phyloP scores from a whole-genome alignment of 2,113 vertebrate genomes.

The Centropristis striata region DNA sequence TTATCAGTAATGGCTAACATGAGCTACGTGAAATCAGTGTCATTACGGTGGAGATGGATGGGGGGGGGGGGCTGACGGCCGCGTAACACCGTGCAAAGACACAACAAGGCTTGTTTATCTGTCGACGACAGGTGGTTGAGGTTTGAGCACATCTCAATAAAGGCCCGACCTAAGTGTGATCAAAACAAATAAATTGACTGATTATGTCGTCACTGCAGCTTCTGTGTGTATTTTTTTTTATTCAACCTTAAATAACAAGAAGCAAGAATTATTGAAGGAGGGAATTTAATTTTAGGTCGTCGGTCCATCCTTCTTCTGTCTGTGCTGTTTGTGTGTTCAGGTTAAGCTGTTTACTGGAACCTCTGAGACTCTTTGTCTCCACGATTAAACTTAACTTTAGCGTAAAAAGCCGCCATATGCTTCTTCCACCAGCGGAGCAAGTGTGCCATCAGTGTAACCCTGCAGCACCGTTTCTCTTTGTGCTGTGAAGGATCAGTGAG shows the following conservation, averaged over 20 bases:
- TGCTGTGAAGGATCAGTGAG: too few relatives aligned
- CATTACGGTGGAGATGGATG: conserved; percentile 80
- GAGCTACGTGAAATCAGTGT: conserved; percentile 83
- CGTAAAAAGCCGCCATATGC: conserved; percentile 18
- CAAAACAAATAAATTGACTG: conserved; percentile 59
- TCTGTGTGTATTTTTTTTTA: too few relatives aligned
- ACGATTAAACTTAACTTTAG: conserved; percentile 1
- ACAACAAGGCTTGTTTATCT: conserved; percentile 62
- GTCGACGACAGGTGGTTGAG: conserved; percentile 36
- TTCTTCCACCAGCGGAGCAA: background rate
- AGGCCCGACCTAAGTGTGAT: conserved; percentile 57
- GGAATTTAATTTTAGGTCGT: background rate
- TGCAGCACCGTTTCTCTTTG: too few relatives aligned
- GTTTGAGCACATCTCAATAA: conserved; percentile 73
- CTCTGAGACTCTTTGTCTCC: conserved; percentile 17
- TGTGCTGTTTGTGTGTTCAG: background rate
- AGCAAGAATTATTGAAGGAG: background rate
- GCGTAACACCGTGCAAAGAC: conserved; percentile 45
- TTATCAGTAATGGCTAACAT: conserved; percentile 87
- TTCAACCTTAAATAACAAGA: conserved; percentile 3
- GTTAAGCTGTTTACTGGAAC: conserved; percentile 30
- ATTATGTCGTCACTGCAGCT: conserved; percentile 25
- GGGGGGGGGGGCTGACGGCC: conserved; percentile 16
- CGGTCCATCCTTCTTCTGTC: background rate
- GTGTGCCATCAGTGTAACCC: background rate